Percentiles rank a stretch among this genome's conserved stretches.
Conservation (phyloP, 2,113 vertebrate genomes). For the Phylloscopus whistleri region DNA sequence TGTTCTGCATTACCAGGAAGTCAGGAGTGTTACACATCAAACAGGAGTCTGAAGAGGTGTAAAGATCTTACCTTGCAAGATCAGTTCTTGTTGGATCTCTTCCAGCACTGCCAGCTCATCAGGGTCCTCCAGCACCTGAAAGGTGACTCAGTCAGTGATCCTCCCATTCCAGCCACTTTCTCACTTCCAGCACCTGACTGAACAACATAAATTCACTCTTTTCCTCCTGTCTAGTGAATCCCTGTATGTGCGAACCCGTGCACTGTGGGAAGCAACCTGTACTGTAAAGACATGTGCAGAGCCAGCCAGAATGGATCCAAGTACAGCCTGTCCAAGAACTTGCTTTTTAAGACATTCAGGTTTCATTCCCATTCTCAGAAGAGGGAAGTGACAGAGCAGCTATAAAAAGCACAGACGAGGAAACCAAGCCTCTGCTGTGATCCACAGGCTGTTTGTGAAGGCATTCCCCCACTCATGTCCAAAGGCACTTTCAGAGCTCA, state of each 20-base stretch:
- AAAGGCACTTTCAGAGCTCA: background rate
- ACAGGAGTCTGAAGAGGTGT: fast-evolving
- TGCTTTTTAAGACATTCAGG: background rate
- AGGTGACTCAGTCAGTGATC: background rate
- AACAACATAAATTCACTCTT: background rate
- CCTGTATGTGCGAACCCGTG: fast-evolving
- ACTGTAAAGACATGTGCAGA: background rate
- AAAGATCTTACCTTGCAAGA: constrained; percentile 77
- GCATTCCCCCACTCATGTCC: background rate
- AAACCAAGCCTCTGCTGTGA: background rate
- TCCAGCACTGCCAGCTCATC: constrained; percentile 82
- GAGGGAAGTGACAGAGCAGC: background rate
- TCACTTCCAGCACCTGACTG: background rate
- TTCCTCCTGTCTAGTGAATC: background rate
- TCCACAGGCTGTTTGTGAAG: background rate
- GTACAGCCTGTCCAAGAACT: background rate
- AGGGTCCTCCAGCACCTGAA: constrained; percentile 65
- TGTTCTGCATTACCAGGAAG: background rate
- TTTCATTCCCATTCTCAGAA: background rate
- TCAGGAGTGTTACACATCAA: background rate
- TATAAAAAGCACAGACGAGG: background rate
- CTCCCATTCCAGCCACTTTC: background rate
- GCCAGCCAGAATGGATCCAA: fast-evolving
- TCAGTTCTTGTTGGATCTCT: constrained; percentile 88
- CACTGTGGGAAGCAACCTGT: background rate